Evolutionary conservation across 2,797 vertebrate species (phyloP).

Genomic region (Phalanger gymnotis): DNA sequence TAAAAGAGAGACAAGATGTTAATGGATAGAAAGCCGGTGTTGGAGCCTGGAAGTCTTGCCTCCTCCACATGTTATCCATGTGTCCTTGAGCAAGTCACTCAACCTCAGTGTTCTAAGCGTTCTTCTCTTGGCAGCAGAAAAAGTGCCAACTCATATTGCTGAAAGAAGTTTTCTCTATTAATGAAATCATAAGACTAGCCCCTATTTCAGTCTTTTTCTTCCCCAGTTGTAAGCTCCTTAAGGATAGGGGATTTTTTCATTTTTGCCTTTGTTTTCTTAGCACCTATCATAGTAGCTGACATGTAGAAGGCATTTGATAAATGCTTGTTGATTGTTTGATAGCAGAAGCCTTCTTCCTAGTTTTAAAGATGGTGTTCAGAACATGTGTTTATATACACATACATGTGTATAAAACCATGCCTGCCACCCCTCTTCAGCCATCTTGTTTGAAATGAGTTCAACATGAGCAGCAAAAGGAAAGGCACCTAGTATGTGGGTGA

Average conservation of each 20-base stretch:
- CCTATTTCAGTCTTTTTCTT: neutral
- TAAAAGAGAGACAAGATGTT: neutral
- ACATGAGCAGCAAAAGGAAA: neutral
- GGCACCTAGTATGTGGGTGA: neutral
- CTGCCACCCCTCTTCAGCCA: neutral
- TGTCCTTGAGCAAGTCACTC: too few relatives aligned
- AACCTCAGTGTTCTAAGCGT: neutral
- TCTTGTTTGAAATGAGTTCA: neutral
- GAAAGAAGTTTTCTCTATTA: neutral
- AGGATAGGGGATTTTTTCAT: neutral
- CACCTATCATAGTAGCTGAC: neutral
- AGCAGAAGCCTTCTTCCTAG: neutral
- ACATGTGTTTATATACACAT: neutral
- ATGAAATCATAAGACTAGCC: neutral
- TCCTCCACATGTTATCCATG: neutral
- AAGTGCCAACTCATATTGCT: neutral
- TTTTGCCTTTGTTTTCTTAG: neutral
- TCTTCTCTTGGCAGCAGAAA: neutral
- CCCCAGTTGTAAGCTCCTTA: neutral
- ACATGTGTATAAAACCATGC: neutral
- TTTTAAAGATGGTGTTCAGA: neutral
- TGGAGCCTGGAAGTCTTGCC: neutral
- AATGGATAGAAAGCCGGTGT: neutral
- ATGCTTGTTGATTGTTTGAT: too few relatives aligned
- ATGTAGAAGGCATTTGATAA: neutral